A percentile compares a stretch with the other conserved stretches of the same genome.
These are phyloP conservation scores for Tapirus indicus DNA, from an alignment of 2,797 vertebrate genomes.

Conservation along the genomic window DNA sequence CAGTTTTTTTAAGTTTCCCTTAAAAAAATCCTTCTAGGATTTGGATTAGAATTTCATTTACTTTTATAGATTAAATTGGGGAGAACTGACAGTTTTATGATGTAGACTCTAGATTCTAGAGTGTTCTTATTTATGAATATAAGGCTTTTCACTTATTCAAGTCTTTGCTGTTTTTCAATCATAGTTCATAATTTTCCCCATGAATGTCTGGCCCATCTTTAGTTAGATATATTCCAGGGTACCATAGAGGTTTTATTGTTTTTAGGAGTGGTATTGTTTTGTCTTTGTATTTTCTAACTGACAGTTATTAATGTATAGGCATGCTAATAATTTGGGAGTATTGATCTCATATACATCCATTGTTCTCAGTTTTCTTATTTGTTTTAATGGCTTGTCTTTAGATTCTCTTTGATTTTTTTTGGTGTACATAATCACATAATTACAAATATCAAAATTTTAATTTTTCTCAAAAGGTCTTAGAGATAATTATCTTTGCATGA, in stretches of 20 bases:
- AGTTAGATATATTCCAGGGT: not conserved
- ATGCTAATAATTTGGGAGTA: not conserved
- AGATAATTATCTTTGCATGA: conserved; percentile 46
- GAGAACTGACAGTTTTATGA: conserved; percentile 19
- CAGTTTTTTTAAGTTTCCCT: not conserved
- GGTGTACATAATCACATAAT: not conserved
- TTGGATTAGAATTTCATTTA: conserved; percentile 28
- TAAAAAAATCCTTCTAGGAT: not conserved
- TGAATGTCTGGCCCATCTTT: not conserved
- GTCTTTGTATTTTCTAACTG: conserved; percentile 14
- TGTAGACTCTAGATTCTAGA: not conserved
- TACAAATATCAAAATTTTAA: conserved; percentile 19
- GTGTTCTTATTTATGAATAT: conserved; percentile 6
- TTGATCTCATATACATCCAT: not conserved
- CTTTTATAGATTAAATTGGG: conserved; percentile 23
- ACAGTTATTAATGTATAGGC: not conserved
- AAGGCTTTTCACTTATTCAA: not conserved
- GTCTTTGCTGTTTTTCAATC: not conserved
- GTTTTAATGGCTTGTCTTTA: conserved; percentile 24
- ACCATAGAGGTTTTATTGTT: not conserved
- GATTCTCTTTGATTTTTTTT: not conserved
- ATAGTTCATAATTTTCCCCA: not conserved
- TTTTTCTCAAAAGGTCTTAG: conserved; percentile 12
- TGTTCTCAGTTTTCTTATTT: conserved; percentile 6
- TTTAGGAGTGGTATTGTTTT: not conserved